Evolutionary conservation across 2,888 invertebrate genomes (phyloP), one percentile per base, ranked within the genome.

Genomic region (Cerastoderma edule): DNA sequence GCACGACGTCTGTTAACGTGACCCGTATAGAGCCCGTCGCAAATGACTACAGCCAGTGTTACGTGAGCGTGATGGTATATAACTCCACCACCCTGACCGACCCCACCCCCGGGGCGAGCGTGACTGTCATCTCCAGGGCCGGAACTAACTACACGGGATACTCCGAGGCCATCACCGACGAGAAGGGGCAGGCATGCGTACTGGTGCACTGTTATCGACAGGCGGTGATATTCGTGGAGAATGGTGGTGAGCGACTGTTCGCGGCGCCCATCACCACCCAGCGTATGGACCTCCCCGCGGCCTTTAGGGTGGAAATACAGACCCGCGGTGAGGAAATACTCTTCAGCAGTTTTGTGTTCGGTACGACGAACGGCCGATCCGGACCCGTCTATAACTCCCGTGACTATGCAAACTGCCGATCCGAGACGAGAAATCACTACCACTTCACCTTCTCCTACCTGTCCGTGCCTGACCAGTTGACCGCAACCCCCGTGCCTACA

Each of bases 51-150:
- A 39, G 57, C 10, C 69, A 75, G 50, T 75, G 75, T 46, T 75
- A 75, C 28, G 70, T 75, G 1, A 57, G 48, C n/a, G 67, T 75
- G 2, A 39, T 70, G n/a, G 75, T 75, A n/a, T 57, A 70, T 35
- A 70, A 75, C 32, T 75, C 75, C 4, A 44, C 70, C 8, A 44
- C 75, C 0, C 32, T 57, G 8, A 30, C 24, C 0, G 44, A 65
- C 27, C 66, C 66, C 10, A 33, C 66, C 8, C 6, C 22, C 19
- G 48, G 46, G 28, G 75, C 75, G 16, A 65, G 27, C 0, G 75
- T 75, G 1, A 70, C 70, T 0, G 57, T 46, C 1, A 5, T 75
- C 10, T 70, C 75, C 0, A 10, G 48, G n/a, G n/a, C 53, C 2
- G 39, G 30, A 4, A 27, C 63, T 19, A 66, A 56, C 33, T 32